phyloP scores from a whole-genome alignment of 2,888 invertebrate species.

The Cephus runcator region DNA sequence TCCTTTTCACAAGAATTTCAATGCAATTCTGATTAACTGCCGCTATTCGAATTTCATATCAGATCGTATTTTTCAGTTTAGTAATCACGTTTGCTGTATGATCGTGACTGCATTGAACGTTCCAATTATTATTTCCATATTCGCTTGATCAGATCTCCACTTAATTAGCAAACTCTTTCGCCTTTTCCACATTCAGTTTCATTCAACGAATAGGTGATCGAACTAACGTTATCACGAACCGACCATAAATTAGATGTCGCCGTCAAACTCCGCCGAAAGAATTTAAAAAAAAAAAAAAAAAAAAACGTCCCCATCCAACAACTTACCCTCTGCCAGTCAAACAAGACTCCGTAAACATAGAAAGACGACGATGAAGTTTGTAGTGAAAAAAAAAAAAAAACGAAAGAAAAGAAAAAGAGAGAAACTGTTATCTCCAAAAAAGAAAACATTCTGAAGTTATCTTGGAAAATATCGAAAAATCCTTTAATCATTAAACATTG shows the following conservation, averaged over 20 bases:
- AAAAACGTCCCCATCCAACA: not conserved
- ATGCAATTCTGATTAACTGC: not conserved
- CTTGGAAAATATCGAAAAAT: not conserved
- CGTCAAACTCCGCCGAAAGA: not conserved
- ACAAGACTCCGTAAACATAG: not conserved
- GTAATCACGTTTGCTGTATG: not conserved
- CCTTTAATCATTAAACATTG: constrained; percentile 2
- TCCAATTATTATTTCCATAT: not conserved
- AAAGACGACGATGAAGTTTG: not conserved
- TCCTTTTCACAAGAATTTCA: not conserved
- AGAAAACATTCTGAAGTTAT: not conserved
- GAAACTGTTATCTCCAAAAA: not conserved
- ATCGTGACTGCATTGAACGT: not conserved
- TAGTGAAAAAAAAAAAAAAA: not conserved
- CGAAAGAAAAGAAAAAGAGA: not conserved
- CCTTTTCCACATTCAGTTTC: not conserved
- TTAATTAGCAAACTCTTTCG: not conserved
- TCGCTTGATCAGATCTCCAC: not conserved
- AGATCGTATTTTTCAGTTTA: not conserved
- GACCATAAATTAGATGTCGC: not conserved
- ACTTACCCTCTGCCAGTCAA: not conserved
- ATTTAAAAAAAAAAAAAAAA: constrained; percentile 12
- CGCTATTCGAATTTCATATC: not conserved
- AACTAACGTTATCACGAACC: not conserved
- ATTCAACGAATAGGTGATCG: not conserved